phyloP scores from a whole-genome alignment of 2,797 vertebrate species.

The Galagoides demidoff region DNA sequence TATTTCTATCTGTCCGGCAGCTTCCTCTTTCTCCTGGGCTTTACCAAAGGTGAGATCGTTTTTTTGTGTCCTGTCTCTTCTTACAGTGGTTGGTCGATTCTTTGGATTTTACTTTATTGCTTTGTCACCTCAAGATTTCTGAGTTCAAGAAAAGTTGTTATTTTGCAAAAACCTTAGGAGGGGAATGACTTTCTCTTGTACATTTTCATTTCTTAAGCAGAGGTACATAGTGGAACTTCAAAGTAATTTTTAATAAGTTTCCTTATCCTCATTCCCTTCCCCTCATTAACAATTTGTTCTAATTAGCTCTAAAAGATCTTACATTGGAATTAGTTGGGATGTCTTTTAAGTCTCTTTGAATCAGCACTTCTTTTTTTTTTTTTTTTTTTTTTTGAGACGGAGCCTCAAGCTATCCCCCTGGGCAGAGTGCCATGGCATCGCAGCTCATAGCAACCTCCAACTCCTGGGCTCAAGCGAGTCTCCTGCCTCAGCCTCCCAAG shows the following conservation, averaged over 20 bases:
- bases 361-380: too few relatives aligned
- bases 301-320: neutral
- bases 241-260: neutral
- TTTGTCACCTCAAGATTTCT: neutral
- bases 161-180: neutral
- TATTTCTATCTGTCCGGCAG: neutral
- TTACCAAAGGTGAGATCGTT: neutral
- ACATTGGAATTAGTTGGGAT: neutral
- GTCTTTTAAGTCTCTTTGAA: neutral
- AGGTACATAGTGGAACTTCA: neutral
- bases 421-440: too few relatives aligned
- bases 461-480: too few relatives aligned
- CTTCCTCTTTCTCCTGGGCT: neutral
- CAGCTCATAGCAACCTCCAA: too few relatives aligned
- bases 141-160: conserved; percentile 1
- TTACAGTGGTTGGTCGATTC: neutral
- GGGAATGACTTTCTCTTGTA: neutral
- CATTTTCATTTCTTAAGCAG: neutral
- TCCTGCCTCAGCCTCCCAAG: too few relatives aligned
- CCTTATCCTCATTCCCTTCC: neutral
- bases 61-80: neutral
- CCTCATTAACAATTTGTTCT: neutral
- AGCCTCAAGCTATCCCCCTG: too few relatives aligned
- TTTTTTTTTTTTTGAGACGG: too few relatives aligned
- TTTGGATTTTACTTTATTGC: neutral